Conservation (phyloP, 2,113 vertebrate genomes). For the Equus quagga region DNA sequence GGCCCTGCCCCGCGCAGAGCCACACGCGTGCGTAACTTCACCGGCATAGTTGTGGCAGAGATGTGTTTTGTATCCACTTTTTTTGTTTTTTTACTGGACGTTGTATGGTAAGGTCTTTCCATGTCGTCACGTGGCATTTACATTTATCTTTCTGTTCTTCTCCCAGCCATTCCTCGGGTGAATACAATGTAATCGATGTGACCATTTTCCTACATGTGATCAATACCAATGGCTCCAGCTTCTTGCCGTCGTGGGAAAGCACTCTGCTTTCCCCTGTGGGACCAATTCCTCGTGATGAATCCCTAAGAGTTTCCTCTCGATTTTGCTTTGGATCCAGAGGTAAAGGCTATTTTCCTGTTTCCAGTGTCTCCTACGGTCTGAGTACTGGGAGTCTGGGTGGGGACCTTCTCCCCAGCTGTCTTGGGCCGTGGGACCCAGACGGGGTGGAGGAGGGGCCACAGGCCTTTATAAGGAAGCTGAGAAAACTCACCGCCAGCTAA, state of each 20-base stretch:
- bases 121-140: background rate
- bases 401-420: constrained; percentile 25
- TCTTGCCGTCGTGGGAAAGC: background rate
- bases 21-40: background rate
- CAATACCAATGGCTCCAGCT: background rate
- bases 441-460: background rate
- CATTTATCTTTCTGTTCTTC: background rate
- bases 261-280: background rate
- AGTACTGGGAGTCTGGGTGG: background rate
- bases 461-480: constrained; percentile 73
- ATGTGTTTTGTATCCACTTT: background rate
- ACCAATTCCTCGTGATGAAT: background rate
- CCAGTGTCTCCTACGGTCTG: background rate
- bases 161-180: background rate
- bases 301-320: background rate
- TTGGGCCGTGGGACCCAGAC: background rate
- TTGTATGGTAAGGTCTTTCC: background rate
- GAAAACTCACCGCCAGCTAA: constrained; percentile 80
- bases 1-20: too few relatives aligned
- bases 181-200: background rate
- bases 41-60: background rate
- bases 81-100: background rate
- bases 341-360: constrained; percentile 20
- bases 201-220: background rate
- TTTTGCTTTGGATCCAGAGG: background rate